Conservation (phyloP, 2,113 vertebrate species). For the Microtus richardsoni region DNA sequence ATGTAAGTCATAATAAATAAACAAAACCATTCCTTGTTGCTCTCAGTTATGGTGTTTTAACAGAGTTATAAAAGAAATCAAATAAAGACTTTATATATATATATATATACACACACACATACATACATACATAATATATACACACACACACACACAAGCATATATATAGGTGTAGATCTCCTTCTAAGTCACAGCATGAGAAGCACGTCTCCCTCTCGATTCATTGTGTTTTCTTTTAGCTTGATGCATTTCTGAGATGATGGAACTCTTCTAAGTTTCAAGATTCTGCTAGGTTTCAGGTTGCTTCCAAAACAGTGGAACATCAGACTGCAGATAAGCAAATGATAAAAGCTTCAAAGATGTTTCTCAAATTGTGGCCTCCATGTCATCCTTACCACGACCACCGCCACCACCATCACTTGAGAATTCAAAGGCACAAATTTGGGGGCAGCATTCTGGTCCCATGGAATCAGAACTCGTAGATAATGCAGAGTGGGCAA, state of each 20-base stretch:
- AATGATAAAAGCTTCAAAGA: background rate
- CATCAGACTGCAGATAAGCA: background rate
- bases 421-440: background rate
- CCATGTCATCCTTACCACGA: accelerated
- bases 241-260: background rate
- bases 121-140: background rate
- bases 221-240: constrained; percentile 1
- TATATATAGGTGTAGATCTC: background rate
- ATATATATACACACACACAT: no score
- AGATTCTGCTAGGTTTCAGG: background rate
- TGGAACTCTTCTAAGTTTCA: background rate
- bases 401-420: background rate
- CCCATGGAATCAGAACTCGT: background rate
- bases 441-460: background rate
- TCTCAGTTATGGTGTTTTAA: background rate
- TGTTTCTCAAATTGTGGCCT: background rate
- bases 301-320: background rate
- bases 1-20: background rate
- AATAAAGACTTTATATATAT: background rate
- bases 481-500: no score
- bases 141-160: no score
- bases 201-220: background rate
- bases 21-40: background rate
- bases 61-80: background rate
- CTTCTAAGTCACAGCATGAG: background rate